These are phyloP conservation scores for Centropus bengalensis DNA, from an alignment of 2,113 vertebrate genomes.

Conservation along the genomic window DNA sequence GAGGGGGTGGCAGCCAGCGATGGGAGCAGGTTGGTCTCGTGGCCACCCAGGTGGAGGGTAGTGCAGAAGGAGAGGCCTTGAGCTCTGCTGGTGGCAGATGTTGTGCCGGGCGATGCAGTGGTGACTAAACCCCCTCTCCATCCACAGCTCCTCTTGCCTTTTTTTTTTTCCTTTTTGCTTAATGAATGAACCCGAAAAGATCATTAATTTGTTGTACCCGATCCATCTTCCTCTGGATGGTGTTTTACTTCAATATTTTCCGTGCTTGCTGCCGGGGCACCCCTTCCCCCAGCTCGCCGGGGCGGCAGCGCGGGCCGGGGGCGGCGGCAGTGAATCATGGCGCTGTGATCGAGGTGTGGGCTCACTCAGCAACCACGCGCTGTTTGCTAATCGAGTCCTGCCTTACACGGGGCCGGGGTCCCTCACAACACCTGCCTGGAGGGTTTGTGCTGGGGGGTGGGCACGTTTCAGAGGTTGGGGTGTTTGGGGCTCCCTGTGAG, in stretches of 20 bases:
- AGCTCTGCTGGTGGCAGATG: not conserved
- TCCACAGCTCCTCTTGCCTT: not conserved
- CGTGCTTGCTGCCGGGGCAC: not conserved
- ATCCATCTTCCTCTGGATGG: not conserved
- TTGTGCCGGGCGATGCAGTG: not conserved
- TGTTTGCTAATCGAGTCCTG: not conserved
- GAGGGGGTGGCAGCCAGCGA: not conserved
- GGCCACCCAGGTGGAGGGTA: not conserved
- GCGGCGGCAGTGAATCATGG: not conserved
- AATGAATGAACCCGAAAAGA: not conserved
- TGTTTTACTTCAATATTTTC: not conserved
- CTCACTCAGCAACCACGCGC: not conserved
- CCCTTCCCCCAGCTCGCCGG: not conserved
- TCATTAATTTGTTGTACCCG: not conserved
- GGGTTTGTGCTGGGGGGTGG: not conserved
- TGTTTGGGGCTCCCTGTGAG: accelerated
- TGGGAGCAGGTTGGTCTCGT: not conserved
- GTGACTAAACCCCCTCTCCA: not conserved
- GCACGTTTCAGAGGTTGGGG: accelerated
- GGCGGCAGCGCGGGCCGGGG: not conserved
- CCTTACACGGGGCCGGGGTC: not conserved
- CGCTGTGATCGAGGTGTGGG: not conserved
- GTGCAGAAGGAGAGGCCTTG: not conserved
- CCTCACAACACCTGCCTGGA: not conserved
- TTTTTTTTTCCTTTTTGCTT: not conserved